phyloP scores from a whole-genome alignment of 2,797 vertebrate species.

The Clarias platycephalus region DNA sequence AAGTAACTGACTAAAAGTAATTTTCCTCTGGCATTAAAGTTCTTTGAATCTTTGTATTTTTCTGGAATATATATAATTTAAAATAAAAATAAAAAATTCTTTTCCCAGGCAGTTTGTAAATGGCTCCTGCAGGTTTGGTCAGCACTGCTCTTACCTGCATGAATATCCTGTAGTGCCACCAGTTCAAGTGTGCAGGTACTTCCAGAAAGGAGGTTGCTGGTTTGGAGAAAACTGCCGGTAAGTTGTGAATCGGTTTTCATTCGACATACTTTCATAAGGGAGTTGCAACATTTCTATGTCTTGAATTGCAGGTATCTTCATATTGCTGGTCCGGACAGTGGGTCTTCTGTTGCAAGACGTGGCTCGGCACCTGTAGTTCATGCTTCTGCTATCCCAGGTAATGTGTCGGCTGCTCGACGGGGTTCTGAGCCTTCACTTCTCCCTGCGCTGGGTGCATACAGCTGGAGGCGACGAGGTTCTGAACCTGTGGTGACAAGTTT shows the following conservation, averaged over 20 bases:
- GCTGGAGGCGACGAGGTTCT: conserved; percentile 3
- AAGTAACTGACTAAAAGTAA: too few relatives aligned
- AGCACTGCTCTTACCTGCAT: conserved; percentile 73
- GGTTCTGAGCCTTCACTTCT: conserved; percentile 67
- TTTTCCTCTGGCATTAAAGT: too few relatives aligned
- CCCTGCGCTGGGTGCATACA: conserved; percentile 11
- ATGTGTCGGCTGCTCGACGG: conserved; percentile 42
- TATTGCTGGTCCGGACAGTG: conserved; percentile 49
- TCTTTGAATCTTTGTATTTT: too few relatives aligned
- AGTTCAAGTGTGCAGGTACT: conserved; percentile 78
- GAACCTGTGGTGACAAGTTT: conserved; percentile 35
- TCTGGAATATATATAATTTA: too few relatives aligned
- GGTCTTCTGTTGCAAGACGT: conserved; percentile 41
- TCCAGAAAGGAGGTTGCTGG: conserved; percentile 82
- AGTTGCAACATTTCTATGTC: not conserved
- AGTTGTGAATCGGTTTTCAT: conserved; percentile 5
- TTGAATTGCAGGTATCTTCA: conserved; percentile 76
- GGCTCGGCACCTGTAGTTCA: conserved; percentile 59
- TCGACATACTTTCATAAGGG: not conserved
- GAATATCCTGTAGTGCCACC: conserved; percentile 63
- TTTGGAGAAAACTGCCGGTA: conserved; percentile 83
- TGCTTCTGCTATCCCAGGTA: conserved; percentile 35
- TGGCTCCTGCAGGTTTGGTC: conserved; percentile 73
- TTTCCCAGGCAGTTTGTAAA: conserved; percentile 74
- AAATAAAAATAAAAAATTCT: too few relatives aligned